Base-by-base conservation (phyloP, 2,113 vertebrate genomes). In the Probosciger aterrimus region DNA sequence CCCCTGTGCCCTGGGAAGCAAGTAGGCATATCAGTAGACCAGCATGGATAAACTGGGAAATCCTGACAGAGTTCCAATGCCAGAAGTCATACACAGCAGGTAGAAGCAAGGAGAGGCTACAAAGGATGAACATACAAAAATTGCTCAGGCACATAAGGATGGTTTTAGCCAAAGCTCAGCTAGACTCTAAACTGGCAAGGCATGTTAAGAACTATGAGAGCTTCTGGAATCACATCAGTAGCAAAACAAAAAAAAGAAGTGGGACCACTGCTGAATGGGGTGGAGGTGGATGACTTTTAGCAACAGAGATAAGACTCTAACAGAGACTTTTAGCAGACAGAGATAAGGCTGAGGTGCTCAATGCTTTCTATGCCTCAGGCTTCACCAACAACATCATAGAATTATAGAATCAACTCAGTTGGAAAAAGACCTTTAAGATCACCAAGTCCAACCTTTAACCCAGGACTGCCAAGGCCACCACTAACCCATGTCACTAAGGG, bases 51-150 rank as follows among this genome's bases (percentile, higher is more conserved):
- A 93, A 67, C 18, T n/a, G 46, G 74, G 75, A 84, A 93, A 84
- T 44, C 16, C 39, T 47, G 35, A 35, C 37, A 50, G 35, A 50
- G 11, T 14, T 60, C 31, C 69, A 60, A 37, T 10, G 10, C 33
- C 81, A 43, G 87, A 81, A 57, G 4, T 50, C n/a, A 47, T 2
- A 11, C 4, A 33, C 2, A 18, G 18, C 16, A 39, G 19, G 19
- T 0, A 46, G 39, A 93, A 43, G 18, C 28, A 74, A 83, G 30
- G 18, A n/a, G 7, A 82, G 30, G 18, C 24, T 53, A 41, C 28
- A 31, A 49, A 49, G 28, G 19, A 43, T 0, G 0, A 69, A 25
- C 0, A 1, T 4, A 52, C 43, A 70, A 77, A 68, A 11, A 23
- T 14, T 68, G 5, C 30, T 52, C 6, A 68, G 39, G 43, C 14